Evolutionary conservation across 2,888 invertebrate genomes (phyloP).

Genomic region (Metalampra italica): DNA sequence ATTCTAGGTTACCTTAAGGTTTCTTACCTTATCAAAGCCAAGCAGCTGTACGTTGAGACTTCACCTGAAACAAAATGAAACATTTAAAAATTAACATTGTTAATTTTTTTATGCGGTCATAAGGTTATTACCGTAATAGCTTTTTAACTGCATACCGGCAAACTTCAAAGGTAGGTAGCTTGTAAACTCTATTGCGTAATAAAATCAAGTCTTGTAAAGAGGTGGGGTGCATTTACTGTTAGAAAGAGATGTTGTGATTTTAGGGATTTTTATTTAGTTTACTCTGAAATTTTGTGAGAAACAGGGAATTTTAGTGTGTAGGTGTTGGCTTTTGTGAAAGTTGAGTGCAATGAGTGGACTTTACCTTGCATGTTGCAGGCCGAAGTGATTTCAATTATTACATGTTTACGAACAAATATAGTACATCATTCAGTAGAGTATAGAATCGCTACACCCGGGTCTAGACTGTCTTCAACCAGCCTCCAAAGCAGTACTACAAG

Average conservation of each 20-base stretch:
- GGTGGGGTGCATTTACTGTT: conserved; percentile 4
- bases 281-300: neutral
- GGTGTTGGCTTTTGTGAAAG: no score
- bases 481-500: no score
- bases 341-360: no score
- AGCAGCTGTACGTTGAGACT: neutral
- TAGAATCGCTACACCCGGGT: no score
- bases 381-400: neutral
- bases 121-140: conserved; percentile 13
- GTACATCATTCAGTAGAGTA: no score
- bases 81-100: neutral
- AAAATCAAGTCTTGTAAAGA: conserved; percentile 2
- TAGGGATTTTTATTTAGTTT: conserved; percentile 5
- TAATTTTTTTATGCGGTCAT: conserved; percentile 4
- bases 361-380: no score
- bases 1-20: no score
- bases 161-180: conserved; percentile 19
- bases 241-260: neutral
- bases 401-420: neutral
- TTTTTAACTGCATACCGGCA: conserved; percentile 19
- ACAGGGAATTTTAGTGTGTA: neutral
- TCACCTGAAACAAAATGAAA: conserved; percentile 6
- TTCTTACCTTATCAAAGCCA: neutral
- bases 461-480: no score
- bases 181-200: conserved; percentile 21